These are phyloP conservation scores for Oreochromis mossambicus DNA, from an alignment of 2,797 vertebrate species.

Conservation along the genomic window DNA sequence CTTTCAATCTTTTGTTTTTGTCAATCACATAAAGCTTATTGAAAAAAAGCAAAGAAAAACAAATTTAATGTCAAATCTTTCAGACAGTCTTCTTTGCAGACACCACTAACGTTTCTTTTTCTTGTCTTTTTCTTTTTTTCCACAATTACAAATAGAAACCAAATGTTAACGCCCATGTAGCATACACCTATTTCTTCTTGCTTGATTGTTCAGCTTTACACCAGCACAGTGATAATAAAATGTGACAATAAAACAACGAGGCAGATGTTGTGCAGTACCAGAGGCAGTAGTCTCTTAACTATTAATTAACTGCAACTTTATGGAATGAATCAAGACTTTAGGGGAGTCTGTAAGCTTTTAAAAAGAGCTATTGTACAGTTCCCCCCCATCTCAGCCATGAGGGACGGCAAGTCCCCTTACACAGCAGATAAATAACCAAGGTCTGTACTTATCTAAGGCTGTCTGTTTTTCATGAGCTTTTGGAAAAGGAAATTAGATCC, in stretches of 20 bases:
- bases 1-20: neutral
- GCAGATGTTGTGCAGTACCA: conserved; percentile 28
- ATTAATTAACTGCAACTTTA: conserved; percentile 33
- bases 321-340: conserved; percentile 33
- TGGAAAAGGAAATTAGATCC: conserved; percentile 76
- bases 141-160: conserved; percentile 31
- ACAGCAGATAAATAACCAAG: conserved; percentile 68
- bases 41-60: neutral
- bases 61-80: neutral
- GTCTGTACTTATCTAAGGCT: conserved; percentile 64
- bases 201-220: neutral
- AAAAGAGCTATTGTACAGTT: conserved; percentile 42
- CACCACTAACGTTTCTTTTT: neutral
- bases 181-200: neutral
- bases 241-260: conserved; percentile 41
- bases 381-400: conserved; percentile 31
- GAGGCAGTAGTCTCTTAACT: conserved; percentile 10
- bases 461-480: conserved; percentile 79
- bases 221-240: conserved; percentile 32
- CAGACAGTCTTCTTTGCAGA: neutral
- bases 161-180: conserved; percentile 16
- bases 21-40: neutral
- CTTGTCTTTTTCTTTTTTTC: neutral
- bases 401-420: conserved; percentile 43
- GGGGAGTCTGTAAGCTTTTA: conserved; percentile 30